These are phyloP conservation scores for Sepioteuthis lessoniana DNA, from an alignment of 2,888 invertebrate species.

Conservation along the genomic window DNA sequence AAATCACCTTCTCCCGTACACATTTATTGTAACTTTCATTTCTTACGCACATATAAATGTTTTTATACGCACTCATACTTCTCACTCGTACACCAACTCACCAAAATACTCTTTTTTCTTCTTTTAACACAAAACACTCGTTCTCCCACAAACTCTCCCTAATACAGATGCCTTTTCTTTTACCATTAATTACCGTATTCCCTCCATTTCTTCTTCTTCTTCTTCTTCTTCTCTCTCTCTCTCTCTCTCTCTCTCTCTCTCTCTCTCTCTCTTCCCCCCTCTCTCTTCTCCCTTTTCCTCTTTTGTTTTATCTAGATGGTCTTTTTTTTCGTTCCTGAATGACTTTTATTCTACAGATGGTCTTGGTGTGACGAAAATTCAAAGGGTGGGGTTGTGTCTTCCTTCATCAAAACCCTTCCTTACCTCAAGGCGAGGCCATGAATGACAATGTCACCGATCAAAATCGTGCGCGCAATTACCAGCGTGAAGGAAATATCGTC, in stretches of 20 bases:
- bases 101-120: no score
- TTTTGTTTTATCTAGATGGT: neutral
- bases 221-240: neutral
- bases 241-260: neutral
- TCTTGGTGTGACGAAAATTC: neutral
- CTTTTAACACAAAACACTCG: no score
- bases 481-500: conserved; percentile 7
- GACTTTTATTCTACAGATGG: neutral
- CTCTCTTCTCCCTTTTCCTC: neutral
- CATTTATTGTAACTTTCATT: no score
- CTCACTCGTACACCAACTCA: no score
- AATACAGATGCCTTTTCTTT: no score
- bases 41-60: no score
- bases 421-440: neutral
- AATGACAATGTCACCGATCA: conserved; percentile 21
- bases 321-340: neutral
- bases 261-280: neutral
- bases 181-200: no score
- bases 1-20: no score
- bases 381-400: neutral
- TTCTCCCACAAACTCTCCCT: no score
- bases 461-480: neutral
- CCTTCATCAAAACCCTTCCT: neutral
- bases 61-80: no score
- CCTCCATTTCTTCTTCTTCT: no score